Evolutionary conservation across 1,140 invertebrate genomes (phyloP), one percentile per base, ranked within the genome.

Genomic region (Tribolium madens): DNA sequence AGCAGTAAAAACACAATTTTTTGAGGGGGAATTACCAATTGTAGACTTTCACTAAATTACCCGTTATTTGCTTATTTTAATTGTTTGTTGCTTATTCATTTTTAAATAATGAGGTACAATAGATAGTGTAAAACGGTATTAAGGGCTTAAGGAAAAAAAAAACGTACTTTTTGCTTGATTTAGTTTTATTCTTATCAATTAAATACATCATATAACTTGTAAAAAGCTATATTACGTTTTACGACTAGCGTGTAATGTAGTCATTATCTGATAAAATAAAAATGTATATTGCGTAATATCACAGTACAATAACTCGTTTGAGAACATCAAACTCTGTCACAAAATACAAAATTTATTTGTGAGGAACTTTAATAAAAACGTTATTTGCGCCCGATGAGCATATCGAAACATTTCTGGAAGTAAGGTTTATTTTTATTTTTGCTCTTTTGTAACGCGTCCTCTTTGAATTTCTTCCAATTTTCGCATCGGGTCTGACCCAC

Each of bases 391-490:
- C 57, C 57, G 21, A 64, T 64, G 5, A 64, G 26, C 13, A 33
- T 33, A 64, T 64, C 26, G 1, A 64, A 13, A 64, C 14, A 64
- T 12, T 33, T 31, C 13, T n/a, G 9, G 5, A 12, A 13, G 12
- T 12, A 33, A 14, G 18, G 3, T n/a, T 64, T 64, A 12, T 64
- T 18, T 64, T 31, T n/a, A 13, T 14, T 31, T 14, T 26, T 13
- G 12, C 26, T 36, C n/a, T 31, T 12, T 64, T 31, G 21, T 33
- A 33, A 36, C 2, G 71, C 46, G n/a, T 89, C 84, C n/a, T 85
- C 83, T 77, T 89, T 90, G 79, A 88, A 91, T 5, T 86, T 79
- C 1, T 84, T 80, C 92, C 92, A 93, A 50, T 89, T 86, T 50
- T 87, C 85, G 3, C 85, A 85, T 1, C 85, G 80, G 33, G 88